Conservation (phyloP, 2,888 invertebrate genomes). For the Schizotus pectinicornis region DNA sequence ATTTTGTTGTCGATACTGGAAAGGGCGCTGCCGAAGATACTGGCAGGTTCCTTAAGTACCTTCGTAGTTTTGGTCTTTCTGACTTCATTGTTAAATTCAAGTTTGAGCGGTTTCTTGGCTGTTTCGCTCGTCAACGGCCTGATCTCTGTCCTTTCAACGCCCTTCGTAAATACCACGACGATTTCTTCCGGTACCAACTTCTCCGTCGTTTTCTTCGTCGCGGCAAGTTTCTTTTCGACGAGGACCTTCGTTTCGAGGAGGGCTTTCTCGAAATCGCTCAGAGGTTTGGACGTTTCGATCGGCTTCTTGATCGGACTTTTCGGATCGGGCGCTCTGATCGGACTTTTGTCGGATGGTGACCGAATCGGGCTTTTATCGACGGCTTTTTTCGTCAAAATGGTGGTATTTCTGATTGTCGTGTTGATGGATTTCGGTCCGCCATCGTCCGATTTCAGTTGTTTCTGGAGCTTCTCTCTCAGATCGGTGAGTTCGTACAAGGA, state of each 20-base stretch:
- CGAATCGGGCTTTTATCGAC: conserved; percentile 7
- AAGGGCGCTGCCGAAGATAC: conserved; percentile 42
- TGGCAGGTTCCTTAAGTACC: conserved; percentile 38
- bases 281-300: conserved; percentile 1
- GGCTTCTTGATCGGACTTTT: conserved; percentile 19
- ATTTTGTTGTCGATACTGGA: conserved; percentile 44
- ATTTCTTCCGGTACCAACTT: no score
- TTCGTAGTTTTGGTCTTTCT: conserved; percentile 25
- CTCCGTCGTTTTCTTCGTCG: no score
- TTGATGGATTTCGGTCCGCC: conserved; percentile 19
- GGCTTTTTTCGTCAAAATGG: conserved; percentile 29
- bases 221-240: background rate
- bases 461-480: conserved; percentile 60
- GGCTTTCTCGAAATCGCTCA: background rate
- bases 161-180: no score
- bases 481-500: conserved; percentile 62
- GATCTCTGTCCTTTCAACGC: no score
- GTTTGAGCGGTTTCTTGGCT: no score
- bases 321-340: background rate
- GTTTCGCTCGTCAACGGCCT: no score
- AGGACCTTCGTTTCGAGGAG: background rate
- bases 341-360: conserved; percentile 4
- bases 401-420: conserved; percentile 38
- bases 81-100: no score
- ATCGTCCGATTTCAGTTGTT: conserved; percentile 47